phyloP scores from a whole-genome alignment of 2,797 vertebrate genomes.

The Furcifer pardalis region DNA sequence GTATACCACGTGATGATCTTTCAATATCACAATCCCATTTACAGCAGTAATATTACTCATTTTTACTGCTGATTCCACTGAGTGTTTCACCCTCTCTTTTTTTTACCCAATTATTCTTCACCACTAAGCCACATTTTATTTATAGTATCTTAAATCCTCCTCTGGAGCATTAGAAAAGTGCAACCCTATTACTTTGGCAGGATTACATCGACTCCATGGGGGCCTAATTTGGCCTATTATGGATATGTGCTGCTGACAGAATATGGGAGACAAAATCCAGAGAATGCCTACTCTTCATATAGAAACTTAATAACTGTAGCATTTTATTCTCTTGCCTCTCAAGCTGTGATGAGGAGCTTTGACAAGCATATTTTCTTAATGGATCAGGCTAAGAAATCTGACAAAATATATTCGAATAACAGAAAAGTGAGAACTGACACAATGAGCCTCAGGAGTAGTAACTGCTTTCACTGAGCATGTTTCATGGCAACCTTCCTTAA shows the following conservation, averaged over 20 bases:
- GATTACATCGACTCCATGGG: constrained; percentile 32
- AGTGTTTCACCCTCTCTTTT: not conserved
- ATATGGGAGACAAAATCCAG: not conserved
- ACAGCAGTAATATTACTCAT: not conserved
- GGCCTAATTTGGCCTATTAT: constrained; percentile 21
- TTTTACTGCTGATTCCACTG: constrained; percentile 1
- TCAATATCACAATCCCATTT: constrained; percentile 16
- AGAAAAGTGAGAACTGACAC: constrained; percentile 41
- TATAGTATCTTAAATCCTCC: constrained; percentile 28
- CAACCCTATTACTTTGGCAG: not conserved
- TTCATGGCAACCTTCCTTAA: not conserved
- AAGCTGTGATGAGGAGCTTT: constrained; percentile 43
- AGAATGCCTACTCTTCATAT: constrained; percentile 39
- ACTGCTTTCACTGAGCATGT: not conserved
- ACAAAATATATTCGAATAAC: constrained; percentile 45
- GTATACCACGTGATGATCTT: not conserved
- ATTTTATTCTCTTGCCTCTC: constrained; percentile 24
- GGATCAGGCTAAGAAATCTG: constrained; percentile 23
- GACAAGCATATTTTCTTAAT: constrained; percentile 52
- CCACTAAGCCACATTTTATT: not conserved
- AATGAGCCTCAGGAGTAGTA: not conserved
- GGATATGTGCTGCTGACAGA: constrained; percentile 32
- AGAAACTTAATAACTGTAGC: constrained; percentile 43
- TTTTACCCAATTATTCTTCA: not conserved
- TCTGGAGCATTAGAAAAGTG: not conserved